These are phyloP conservation scores for Pheosia gnoma DNA, from an alignment of 2,888 invertebrate genomes.

Conservation along the genomic window DNA sequence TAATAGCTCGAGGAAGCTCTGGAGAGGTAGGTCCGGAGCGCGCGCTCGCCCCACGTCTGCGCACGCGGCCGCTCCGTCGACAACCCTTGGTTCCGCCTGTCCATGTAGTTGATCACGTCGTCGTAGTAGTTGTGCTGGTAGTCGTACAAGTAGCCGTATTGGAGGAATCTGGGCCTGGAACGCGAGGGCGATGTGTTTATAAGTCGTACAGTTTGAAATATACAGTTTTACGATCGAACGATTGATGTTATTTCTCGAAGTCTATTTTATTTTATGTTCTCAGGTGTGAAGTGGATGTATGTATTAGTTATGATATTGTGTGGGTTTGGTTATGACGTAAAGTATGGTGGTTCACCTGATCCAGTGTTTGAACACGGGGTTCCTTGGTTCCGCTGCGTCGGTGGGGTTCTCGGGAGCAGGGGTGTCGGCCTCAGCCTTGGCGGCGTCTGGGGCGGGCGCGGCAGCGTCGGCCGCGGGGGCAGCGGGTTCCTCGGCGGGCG, in stretches of 20 bases:
- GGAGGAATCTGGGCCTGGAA: constrained; percentile 90
- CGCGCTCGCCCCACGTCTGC: constrained; percentile 94
- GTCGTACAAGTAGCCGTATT: constrained; percentile 92
- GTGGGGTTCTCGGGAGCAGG: constrained; percentile 69
- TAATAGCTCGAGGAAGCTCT: constrained; percentile 89
- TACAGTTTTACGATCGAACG: background rate
- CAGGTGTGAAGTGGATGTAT: constrained; percentile 3
- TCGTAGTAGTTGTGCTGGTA: constrained; percentile 94
- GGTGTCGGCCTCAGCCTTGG: constrained; percentile 71
- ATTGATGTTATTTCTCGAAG: background rate
- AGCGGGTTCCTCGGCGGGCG: constrained; percentile 53
- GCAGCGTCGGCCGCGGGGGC: constrained; percentile 36
- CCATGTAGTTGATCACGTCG: constrained; percentile 92
- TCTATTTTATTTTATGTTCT: constrained; percentile 4
- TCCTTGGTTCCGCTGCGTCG: constrained; percentile 84
- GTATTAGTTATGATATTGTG: background rate
- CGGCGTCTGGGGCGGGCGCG: constrained; percentile 57
- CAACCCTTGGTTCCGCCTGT: constrained; percentile 88
- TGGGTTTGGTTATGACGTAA: background rate
- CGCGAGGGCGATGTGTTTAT: constrained; percentile 22
- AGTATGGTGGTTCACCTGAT: constrained; percentile 82
- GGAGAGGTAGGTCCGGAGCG: constrained; percentile 87
- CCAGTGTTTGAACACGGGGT: constrained; percentile 92
- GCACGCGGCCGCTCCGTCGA: constrained; percentile 89
- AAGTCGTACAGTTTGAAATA: constrained; percentile 1